Percentiles rank a stretch among this genome's conserved stretches.
These are phyloP conservation scores for Vollenhovia emeryi DNA, from an alignment of 1,140 invertebrate genomes.

Conservation along the genomic window DNA sequence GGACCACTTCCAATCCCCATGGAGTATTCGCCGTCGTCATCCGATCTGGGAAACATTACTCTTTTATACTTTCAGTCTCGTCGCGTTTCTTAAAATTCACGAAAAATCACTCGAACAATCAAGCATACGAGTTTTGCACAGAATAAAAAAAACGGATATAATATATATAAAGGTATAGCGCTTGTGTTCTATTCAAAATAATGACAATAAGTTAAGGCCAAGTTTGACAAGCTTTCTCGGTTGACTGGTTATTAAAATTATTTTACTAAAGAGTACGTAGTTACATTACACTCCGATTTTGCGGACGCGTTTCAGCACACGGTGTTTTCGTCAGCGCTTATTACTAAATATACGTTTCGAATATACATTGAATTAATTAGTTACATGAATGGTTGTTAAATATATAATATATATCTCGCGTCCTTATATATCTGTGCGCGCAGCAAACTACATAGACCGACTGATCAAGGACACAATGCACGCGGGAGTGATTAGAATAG, in stretches of 20 bases:
- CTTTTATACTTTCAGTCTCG: not conserved
- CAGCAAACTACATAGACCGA: not conserved
- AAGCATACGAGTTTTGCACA: not conserved
- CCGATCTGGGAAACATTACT: slow-evolving; percentile 74
- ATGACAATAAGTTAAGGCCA: too few relatives aligned
- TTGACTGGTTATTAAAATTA: too few relatives aligned
- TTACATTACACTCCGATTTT: too few relatives aligned
- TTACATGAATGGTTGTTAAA: too few relatives aligned
- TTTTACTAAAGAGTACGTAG: too few relatives aligned
- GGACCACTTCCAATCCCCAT: slow-evolving; percentile 68
- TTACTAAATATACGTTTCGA: too few relatives aligned
- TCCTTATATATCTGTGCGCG: not conserved
- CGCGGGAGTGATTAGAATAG: not conserved
- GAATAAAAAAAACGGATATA: not conserved
- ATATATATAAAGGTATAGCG: too few relatives aligned
- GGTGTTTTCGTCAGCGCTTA: too few relatives aligned
- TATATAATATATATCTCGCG: not conserved
- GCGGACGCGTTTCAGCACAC: too few relatives aligned
- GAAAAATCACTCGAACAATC: not conserved
- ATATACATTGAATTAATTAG: too few relatives aligned
- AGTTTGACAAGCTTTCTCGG: too few relatives aligned
- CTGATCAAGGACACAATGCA: not conserved
- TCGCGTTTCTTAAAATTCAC: not conserved
- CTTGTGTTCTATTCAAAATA: too few relatives aligned
- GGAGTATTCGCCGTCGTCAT: slow-evolving; percentile 78